Base-by-base conservation (phyloP, 2,797 vertebrate species). In the Toxotes lorentzi region DNA sequence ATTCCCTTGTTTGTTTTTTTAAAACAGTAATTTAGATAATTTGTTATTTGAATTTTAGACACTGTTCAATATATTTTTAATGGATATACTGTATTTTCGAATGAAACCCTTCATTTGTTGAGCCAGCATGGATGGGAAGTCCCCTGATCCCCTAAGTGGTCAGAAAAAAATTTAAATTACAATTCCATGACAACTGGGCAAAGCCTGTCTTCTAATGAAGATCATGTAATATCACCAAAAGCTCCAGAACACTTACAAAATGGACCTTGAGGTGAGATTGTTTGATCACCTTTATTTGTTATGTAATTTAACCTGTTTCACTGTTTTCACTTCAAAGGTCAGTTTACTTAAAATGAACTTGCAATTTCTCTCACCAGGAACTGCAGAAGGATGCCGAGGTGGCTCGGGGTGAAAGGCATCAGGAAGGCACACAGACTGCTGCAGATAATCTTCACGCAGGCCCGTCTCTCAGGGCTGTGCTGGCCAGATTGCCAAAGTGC, bases 361-460 rank as follows among this genome's bases (percentile, higher is more conserved):
- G n/a, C 8, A 12, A 12, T 21, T 35, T 32, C 8, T 70, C 91
- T 92, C 43, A 94, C 97, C 90, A 99, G 93, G 86, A 95, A 99
- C 91, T 98, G 97, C 62, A 99, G 91, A 41, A 95, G 90, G 81
- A 98, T 97, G 0, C 81, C 95, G 4, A 98, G 34, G 88, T 99
- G 97, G 30, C 96, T 91, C 0, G 97, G 97, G 0, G 95, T 96
- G 84, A 99, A 99, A 12, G 97, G 98, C 68, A 96, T 69, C 83
- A 99, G 86, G 48, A 99, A 99, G 56, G 97, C 95, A 0, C 93
- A 87, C 0, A 99, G 86, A 65, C 95, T 96, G 87, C 95, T 96
- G 57, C 94, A 91, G 30, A 98, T 96, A 24, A 97, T 96, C 84
- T 93, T 91, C 73, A 96, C 86, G 11, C 95, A 95, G 70, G 94